Base-by-base conservation (phyloP, 2,797 vertebrate species). In the Anguilla marmorata region DNA sequence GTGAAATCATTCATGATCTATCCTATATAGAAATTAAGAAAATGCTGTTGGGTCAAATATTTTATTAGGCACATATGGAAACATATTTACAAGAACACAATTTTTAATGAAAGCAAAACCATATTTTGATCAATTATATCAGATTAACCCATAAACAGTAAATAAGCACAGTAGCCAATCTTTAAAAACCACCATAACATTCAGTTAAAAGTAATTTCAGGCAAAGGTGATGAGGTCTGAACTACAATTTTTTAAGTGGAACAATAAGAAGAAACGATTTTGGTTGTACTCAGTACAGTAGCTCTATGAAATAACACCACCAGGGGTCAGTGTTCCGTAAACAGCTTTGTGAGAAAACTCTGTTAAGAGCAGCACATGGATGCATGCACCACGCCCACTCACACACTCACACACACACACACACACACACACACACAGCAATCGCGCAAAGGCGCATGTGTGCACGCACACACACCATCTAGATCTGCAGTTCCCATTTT, bases 401-500 rank as follows among this genome's bases (percentile, higher is more conserved):
- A 6, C 63, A 54, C 48, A 84, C 19, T 30, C 82, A 56, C 48
- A 27, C 82, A 48, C 3, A 84, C 50, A 14, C 45, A 54, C 24
- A 52, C 21, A 84, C 19, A 52, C 48, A 56, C 21, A 30, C n/a
- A 16, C 48, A 56, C 82, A 30, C 48, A 33, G 41, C 45, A 48
- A 41, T 48, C 16, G 12, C 7, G 41, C 33, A 41, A 19, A 30
- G 12, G 11, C 37, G 24, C 41, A 27, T 12, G 41, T 41, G 48
- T 2, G 19, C 37, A n/a, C 37, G 45, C 41, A 19, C 30, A 79
- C n/a, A 37, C 83, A 58, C 12, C 74, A 56, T 37, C 84, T 19
- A n/a, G 1, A 60, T 85, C 84, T 85, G 84, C 52, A 60, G 84
- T 58, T 85, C 52, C 84, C 84, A 56, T 85, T 60, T 60, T 60